These are phyloP conservation scores for Eulemur rufifrons DNA, from an alignment of 2,113 vertebrate genomes.

Conservation along the genomic window DNA sequence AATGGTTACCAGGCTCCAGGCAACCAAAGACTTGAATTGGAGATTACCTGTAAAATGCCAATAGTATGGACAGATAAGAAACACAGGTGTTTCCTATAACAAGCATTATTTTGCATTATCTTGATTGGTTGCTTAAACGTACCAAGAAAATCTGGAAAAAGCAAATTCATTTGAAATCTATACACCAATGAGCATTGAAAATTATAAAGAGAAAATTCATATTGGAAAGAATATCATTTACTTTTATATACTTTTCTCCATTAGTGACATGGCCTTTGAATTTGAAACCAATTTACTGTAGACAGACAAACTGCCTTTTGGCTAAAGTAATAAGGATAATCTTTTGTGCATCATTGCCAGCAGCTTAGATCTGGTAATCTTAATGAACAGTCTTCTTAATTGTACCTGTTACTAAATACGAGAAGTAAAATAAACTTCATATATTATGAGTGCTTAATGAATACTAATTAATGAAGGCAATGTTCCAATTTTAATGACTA, in stretches of 20 bases:
- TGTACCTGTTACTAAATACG: neutral
- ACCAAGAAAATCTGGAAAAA: neutral
- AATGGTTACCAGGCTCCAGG: neutral
- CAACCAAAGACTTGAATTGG: neutral
- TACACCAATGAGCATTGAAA: neutral
- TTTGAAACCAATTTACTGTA: slow-evolving; percentile 6
- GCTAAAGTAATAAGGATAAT: slow-evolving; percentile 30
- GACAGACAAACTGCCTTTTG: neutral
- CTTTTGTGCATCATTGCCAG: neutral
- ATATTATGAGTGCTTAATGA: neutral
- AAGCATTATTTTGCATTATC: neutral
- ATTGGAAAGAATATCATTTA: neutral
- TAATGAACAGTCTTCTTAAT: slow-evolving; percentile 24
- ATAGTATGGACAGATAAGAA: neutral
- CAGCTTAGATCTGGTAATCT: neutral
- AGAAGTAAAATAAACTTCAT: neutral
- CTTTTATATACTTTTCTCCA: neutral
- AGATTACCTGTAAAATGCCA: slow-evolving; percentile 30
- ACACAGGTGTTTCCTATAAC: neutral
- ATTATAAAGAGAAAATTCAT: slow-evolving; percentile 4
- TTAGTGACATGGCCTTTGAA: neutral
- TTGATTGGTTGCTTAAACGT: neutral
- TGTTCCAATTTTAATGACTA: neutral
- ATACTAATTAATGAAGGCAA: neutral
- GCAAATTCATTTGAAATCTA: neutral